phyloP scores from a whole-genome alignment of 1,140 invertebrate genomes.

The Bombus affinis region DNA sequence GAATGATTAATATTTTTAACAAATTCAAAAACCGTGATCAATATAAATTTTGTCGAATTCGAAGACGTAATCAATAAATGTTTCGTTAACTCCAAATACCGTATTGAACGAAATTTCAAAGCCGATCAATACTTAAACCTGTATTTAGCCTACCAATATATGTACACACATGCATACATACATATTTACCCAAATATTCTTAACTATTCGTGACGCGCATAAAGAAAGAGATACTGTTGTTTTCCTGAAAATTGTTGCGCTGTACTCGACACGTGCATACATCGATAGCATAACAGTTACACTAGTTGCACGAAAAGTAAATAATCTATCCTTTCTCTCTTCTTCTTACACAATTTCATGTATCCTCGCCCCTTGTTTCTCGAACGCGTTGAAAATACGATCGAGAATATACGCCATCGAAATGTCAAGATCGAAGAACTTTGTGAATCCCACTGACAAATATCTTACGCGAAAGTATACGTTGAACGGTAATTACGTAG shows the following conservation, averaged over 20 bases:
- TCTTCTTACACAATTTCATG: no score
- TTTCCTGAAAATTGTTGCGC: background rate
- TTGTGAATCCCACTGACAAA: slow-evolving; percentile 3
- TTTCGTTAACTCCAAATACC: no score
- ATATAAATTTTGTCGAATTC: background rate
- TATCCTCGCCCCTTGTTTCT: background rate
- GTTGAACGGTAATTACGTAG: slow-evolving; percentile 17
- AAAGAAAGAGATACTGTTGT: background rate
- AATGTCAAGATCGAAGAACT: slow-evolving; percentile 6
- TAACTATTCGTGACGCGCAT: background rate
- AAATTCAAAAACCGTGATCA: background rate
- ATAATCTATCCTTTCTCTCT: background rate
- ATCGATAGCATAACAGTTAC: slow-evolving; percentile 4
- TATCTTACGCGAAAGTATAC: slow-evolving; percentile 16
- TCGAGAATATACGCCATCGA: background rate
- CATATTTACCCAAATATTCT: background rate
- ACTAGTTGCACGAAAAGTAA: slow-evolving; percentile 5
- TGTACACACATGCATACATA: no score
- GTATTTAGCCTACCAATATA: background rate
- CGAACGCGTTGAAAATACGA: background rate
- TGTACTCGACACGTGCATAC: slow-evolving; percentile 7
- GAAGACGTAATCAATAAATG: background rate
- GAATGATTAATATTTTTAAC: background rate
- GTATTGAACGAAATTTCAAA: no score
- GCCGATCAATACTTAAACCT: background rate